Evolutionary conservation across 1,140 invertebrate species (phyloP), one percentile per base, ranked within the genome.

Genomic region (Drosophila biarmipes): DNA sequence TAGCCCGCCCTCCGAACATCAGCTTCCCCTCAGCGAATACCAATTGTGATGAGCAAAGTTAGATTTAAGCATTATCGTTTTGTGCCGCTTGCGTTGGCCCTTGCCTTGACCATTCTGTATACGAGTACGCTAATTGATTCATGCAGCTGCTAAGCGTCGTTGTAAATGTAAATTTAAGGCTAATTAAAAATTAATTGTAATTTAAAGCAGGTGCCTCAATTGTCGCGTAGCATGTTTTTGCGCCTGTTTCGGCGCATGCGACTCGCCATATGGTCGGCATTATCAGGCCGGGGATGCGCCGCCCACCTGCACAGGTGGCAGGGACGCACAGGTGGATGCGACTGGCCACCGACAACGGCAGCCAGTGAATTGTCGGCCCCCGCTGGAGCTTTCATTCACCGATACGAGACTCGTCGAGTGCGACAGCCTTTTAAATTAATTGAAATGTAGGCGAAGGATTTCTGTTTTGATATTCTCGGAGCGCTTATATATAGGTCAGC

Each of bases 121-220:
- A 46, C 68, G 53, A 58, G 52, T 56, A 61, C 45, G 68, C 53
- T 87, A 87, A 87, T 81, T 71, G 48, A 66, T 76, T 48, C 46
- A 67, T 55, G 45, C 57, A 63, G 40, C 58, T 59, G 14, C 27
- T 42, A 75, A 75, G 74, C 52, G 66, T 46, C 46, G 58, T 55
- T 24, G 38, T 49, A 71, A 74, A 74, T 71, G 76, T 58, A 31
- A 63, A 72, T 51, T 75, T 81, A 78, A 82, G 78, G 37, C 58
- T 64, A 75, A 89, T 86, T 87, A 89, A 87, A 75, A 66, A 29
- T 72, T 87, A 86, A 87, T 86, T 78, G 78, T 87, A 82, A 78
- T 78, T 87, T 74, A 86, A 71, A 78, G 34, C 56, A 51, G 29
- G 53, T 15, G 53, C 24, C 67, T 53, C 57, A 51, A 54, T 73